Percentiles rank a stretch among this genome's conserved stretches.
These are phyloP conservation scores for Agapornis canus DNA, from an alignment of 2,797 vertebrate genomes.

Conservation along the genomic window DNA sequence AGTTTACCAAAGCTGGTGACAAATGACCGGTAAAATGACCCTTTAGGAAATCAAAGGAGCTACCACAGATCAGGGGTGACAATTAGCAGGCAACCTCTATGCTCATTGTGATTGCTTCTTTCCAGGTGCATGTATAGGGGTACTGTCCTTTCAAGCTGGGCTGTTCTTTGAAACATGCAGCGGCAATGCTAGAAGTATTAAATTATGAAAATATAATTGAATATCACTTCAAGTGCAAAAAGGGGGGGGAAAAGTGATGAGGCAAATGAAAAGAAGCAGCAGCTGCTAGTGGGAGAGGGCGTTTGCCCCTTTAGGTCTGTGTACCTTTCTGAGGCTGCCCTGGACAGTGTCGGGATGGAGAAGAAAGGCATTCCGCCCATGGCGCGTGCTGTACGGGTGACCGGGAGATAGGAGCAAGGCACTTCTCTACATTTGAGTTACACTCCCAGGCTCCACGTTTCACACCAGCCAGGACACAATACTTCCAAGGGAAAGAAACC, in stretches of 20 bases:
- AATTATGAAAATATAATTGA: neutral
- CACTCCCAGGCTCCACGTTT: neutral
- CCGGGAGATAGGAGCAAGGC: neutral
- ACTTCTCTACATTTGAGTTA: neutral
- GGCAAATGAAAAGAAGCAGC: neutral
- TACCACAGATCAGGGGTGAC: neutral
- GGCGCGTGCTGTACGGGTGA: accelerated
- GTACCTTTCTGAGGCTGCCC: neutral
- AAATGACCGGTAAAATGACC: neutral
- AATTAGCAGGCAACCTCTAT: neutral
- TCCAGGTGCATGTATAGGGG: neutral
- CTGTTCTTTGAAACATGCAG: neutral
- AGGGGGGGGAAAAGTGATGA: neutral
- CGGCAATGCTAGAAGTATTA: neutral
- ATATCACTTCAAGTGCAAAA: neutral
- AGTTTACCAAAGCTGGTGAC: neutral
- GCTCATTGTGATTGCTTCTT: neutral
- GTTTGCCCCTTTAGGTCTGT: neutral
- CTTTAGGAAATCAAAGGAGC: neutral
- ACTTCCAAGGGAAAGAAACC: constrained; percentile 26
- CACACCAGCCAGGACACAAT: neutral
- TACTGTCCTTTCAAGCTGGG: neutral
- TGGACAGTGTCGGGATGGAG: neutral
- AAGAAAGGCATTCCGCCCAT: neutral
- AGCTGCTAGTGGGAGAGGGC: neutral